Base-by-base conservation (phyloP, 2,113 vertebrate genomes). In the Oxyruncus cristatus region DNA sequence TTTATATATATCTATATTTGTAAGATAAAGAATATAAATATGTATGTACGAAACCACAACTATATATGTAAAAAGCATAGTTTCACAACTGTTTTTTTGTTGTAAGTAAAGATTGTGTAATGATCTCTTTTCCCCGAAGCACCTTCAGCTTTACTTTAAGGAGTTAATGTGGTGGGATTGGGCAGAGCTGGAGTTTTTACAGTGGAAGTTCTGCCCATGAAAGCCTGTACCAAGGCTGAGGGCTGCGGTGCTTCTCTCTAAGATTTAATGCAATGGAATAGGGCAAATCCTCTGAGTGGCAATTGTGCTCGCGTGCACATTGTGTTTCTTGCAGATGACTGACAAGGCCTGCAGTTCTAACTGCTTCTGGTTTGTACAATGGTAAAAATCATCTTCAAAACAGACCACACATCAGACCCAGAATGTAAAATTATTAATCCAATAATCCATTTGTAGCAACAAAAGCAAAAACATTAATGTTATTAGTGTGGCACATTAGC, bases 361-460 rank as follows among this genome's bases (percentile, higher is more conserved):
- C 84, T 9, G 37, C 33, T 91, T 65, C 77, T 85, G 53, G 20
- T 76, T 46, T 75, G 23, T 52, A 4, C 46, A 19, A 1, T 5
- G 39, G 52, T 44, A 67, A 81, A 70, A 70, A 23, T 33, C 27
- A 28, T 65, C 50, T 65, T 65, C 62, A 89, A 89, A 94, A 44
- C 59, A 77, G 92, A 42, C 68, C 37, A 1, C 55, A 8, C 42
- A 13, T 74, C 68, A 90, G 86, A n/a, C 72, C 75, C 27, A 37
- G 49, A 41, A 72, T 49, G 16, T 86, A 70, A 87, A 67, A 19
- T 50, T 85, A n/a, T 94, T 95, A 96, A 92, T 83, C 41, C 65
- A 32, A 63, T 97, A 90, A 97, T 82, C 92, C 86, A 76, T 88
- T 96, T 94, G 65, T 44, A 71, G 66, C 61, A 68, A 85, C 66